Evolutionary conservation across 1,140 invertebrate genomes (phyloP), one percentile per base, ranked within the genome.

Genomic region (Bradysia coprophila): DNA sequence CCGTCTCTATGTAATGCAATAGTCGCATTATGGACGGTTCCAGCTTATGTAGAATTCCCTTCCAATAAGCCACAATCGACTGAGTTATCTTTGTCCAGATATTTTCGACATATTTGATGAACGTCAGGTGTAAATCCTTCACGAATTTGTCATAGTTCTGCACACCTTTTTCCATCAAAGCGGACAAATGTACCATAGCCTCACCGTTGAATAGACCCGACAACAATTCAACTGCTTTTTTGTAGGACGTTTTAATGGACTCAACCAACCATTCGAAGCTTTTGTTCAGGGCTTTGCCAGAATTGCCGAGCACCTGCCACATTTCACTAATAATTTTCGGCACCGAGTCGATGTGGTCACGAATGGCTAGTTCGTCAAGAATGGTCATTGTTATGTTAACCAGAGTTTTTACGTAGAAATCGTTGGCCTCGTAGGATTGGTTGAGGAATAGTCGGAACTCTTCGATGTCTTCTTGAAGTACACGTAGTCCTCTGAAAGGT

Each of bases 231-330:
- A 76, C 62, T 2, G 78, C 56, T 47, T 79, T 79, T 28, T 72
- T 67, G 45, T 82, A 83, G 1, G 73, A 74, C 19, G 59, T 67
- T 54, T 82, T 83, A 0, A 82, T 63, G 2, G 74, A 73, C 41
- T 85, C 76, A 0, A 84, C 73, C 0, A 82, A 66, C 73, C 77
- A 84, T 0, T 75, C 61, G 2, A 86, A 64, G 40, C 78, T 81
- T 43, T 81, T 71, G 18, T 79, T 69, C 2, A 86, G 71, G 1
- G 78, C 80, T 49, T 80, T 66, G 6, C 80, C 80, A 0, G 81
- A 84, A 28, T 83, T 80, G 1, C 82, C 81, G 78, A 86, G 81
- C 47, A 81, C 73, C 34, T 80, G 76, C 77, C 78, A 83, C 46
- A 87, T 72, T 54, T 87, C 82, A 20, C 77, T 78, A 0, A 86